phyloP scores from a whole-genome alignment of 2,888 invertebrate species.

The Smittia sp. region DNA sequence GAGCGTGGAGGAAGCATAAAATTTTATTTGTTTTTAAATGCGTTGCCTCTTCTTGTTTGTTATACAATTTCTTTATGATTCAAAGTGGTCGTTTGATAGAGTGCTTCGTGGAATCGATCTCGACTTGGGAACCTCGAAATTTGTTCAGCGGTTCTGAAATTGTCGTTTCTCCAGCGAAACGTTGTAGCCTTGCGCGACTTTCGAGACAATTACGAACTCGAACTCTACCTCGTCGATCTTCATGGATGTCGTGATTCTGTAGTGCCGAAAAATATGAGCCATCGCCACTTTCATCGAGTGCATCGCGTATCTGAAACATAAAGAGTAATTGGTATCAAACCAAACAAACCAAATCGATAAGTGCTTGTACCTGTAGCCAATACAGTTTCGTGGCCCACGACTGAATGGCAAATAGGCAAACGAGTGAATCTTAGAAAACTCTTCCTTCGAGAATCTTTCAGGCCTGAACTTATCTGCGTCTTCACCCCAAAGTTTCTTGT shows the following conservation, averaged over 20 bases:
- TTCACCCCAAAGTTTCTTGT: conserved; percentile 11
- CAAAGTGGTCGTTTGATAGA: neutral
- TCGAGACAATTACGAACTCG: conserved; percentile 43
- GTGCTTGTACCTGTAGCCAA: no score
- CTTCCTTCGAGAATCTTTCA: neutral
- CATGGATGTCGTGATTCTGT: conserved; percentile 48
- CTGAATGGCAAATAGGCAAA: neutral
- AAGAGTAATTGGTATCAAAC: neutral
- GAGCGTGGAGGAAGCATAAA: neutral
- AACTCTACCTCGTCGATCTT: conserved; percentile 49
- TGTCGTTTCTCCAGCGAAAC: neutral
- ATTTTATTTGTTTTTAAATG: neutral
- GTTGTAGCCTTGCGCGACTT: neutral
- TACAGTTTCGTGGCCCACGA: neutral
- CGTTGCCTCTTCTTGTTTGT: neutral
- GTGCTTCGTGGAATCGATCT: neutral
- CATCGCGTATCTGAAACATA: conserved; percentile 30
- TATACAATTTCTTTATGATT: neutral
- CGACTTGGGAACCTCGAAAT: no score
- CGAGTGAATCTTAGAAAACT: neutral
- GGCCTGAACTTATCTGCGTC: neutral
- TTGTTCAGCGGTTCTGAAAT: no score
- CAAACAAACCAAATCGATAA: no score
- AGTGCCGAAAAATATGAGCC: conserved; percentile 49
- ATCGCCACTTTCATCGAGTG: conserved; percentile 47